phyloP scores from a whole-genome alignment of 2,888 invertebrate species.

The Stenotaenia linearis region DNA sequence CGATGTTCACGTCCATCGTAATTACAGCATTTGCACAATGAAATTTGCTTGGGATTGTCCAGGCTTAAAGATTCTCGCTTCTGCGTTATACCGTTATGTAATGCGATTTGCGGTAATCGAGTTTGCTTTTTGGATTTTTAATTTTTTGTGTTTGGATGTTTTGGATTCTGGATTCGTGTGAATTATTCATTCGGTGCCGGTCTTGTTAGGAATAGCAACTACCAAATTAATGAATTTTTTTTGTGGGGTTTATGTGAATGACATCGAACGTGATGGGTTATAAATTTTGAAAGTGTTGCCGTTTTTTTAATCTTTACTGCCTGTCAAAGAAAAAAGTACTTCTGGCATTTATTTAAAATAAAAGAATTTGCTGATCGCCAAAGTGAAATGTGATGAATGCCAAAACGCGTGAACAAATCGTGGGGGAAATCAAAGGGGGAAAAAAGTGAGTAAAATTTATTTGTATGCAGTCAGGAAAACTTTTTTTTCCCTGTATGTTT shows the following conservation, averaged over 20 bases:
- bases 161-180: neutral
- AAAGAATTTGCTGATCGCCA: neutral
- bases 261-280: neutral
- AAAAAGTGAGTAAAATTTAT: neutral
- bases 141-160: neutral
- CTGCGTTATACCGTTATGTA: neutral
- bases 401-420: conserved; percentile 4
- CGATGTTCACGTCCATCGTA: neutral
- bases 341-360: neutral
- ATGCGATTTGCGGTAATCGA: neutral
- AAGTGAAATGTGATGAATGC: conserved; percentile 20
- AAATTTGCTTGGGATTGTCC: neutral
- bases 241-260: neutral
- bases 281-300: neutral
- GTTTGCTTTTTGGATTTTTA: neutral
- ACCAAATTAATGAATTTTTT: neutral
- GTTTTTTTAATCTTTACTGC: neutral
- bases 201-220: neutral
- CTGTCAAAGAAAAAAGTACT: neutral
- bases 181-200: neutral
- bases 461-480: conserved; percentile 11
- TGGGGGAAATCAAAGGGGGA: neutral
- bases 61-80: neutral
- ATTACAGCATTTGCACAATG: neutral
- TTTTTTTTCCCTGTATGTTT: neutral